Evolutionary conservation across 2,888 invertebrate genomes (phyloP), one percentile per base, ranked within the genome.

Genomic region (Dendrolimus houi): DNA sequence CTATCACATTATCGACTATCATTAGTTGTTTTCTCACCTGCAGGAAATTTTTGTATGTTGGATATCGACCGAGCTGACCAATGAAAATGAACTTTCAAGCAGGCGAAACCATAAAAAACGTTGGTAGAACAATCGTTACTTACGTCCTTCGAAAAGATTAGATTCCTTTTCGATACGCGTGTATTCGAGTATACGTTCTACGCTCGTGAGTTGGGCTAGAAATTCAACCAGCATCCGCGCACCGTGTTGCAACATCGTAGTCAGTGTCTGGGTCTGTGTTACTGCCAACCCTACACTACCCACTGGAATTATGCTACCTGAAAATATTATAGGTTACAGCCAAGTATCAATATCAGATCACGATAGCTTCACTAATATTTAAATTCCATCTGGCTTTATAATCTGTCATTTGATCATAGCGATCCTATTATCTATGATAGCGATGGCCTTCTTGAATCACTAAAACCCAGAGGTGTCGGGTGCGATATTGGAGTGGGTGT

Each of bases 151-250:
- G 58, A 85, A 85, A 2, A 93, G 87, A 68, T 93, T 92, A 7
- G 83, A 74, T 67, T 95, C 94, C 0, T 91, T 87, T 2, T 92
- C 86, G n/a, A 97, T 86, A 29, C 92, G 85, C 1, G 94, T 93
- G 80, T 98, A 98, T 72, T 97, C 96, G 9, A 96, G 78, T 0
- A 97, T 94, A 65, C 98, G 90, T 85, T 98, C 97, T 0, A 97
- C 97, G 3, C 95, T 94, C 76, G 94, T 95, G 75, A 96, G 92
- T 69, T 94, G 94, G 60, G 95, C 96, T 8, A 94, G 91, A 58
- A 95, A 93, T 84, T 97, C 97, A 0, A 97, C 96, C 60, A 95
- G 92, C 86, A 97, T 97, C 52, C 96, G 88, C 76, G 97, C 95
- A 0, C 96, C 96, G 94, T 96, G 97, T 71, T 93, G 93, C 70